A percentile compares a stretch with the other conserved stretches of the same genome.
Conservation (phyloP, 2,113 vertebrate species). For the Sinocyclocheilus grahami region DNA sequence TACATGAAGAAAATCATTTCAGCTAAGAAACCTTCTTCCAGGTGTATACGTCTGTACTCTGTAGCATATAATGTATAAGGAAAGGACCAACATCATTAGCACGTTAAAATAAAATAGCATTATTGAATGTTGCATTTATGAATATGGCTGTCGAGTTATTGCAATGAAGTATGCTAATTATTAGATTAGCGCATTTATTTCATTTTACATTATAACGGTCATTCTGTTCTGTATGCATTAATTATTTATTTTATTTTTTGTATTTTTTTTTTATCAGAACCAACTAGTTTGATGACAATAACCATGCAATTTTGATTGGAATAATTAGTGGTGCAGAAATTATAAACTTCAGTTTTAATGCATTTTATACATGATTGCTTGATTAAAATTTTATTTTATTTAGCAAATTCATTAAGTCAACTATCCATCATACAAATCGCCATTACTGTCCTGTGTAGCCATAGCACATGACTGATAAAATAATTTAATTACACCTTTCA, state of each 20-base stretch:
- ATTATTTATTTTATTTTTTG: too few relatives aligned
- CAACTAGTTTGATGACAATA: neutral
- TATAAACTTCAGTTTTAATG: neutral
- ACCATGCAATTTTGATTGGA: neutral
- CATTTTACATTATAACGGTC: too few relatives aligned
- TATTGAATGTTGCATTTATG: neutral
- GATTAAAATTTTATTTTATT: neutral
- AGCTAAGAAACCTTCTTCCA: neutral
- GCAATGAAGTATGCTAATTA: too few relatives aligned
- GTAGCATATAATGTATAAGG: neutral
- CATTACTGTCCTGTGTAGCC: neutral
- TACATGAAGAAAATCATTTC: neutral
- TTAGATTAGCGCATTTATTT: too few relatives aligned
- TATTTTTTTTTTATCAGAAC: too few relatives aligned
- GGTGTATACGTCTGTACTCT: neutral
- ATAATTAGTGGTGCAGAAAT: neutral
- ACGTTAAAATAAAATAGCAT: neutral
- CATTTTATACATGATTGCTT: neutral
- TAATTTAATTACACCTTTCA: neutral
- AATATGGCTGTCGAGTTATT: too few relatives aligned
- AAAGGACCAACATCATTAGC: neutral
- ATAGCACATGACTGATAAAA: neutral
- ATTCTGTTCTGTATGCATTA: too few relatives aligned
- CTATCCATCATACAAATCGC: neutral
- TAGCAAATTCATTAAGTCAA: slow-evolving; percentile 5